A percentile compares a stretch with the other conserved stretches of the same genome.
These are phyloP conservation scores for Mus minutoides DNA, from an alignment of 2,797 vertebrate genomes.

Conservation along the genomic window DNA sequence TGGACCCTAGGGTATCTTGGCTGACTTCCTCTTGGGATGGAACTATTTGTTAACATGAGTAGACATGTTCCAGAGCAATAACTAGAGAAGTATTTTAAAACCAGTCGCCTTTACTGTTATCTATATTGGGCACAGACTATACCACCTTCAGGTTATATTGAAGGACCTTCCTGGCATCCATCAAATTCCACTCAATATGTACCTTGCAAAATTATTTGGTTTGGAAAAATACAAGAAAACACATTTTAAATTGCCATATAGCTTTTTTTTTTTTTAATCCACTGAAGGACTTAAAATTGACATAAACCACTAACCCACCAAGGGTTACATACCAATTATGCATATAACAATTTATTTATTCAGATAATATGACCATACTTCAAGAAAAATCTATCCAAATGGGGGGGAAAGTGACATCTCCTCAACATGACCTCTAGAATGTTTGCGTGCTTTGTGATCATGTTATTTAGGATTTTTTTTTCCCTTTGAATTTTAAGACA, in stretches of 20 bases:
- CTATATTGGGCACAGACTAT: conserved; percentile 43
- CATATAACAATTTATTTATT: neutral
- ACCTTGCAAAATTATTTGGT: conserved; percentile 72
- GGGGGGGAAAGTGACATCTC: neutral
- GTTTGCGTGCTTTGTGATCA: conserved; percentile 31
- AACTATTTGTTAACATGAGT: conserved; percentile 54
- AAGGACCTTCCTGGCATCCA: conserved; percentile 70
- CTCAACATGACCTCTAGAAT: neutral
- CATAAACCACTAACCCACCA: neutral
- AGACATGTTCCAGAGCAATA: conserved; percentile 61
- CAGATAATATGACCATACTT: neutral
- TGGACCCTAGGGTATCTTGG: conserved; percentile 43
- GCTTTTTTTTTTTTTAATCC: conserved; percentile 55
- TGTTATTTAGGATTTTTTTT: neutral
- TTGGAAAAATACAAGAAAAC: conserved; percentile 66
- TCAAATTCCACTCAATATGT: conserved; percentile 66
- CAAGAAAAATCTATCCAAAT: neutral
- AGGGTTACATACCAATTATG: too few relatives aligned
- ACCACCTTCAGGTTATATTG: conserved; percentile 42
- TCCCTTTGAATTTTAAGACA: conserved; percentile 52
- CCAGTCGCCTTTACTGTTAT: conserved; percentile 60
- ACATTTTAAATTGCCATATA: conserved; percentile 61
- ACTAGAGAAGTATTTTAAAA: conserved; percentile 53
- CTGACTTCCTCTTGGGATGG: conserved; percentile 43
- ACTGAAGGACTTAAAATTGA: conserved; percentile 28